A percentile compares a stretch with the other conserved stretches of the same genome.
Conservation (phyloP, 1,140 invertebrate species). For the Trissolcus basalis region DNA sequence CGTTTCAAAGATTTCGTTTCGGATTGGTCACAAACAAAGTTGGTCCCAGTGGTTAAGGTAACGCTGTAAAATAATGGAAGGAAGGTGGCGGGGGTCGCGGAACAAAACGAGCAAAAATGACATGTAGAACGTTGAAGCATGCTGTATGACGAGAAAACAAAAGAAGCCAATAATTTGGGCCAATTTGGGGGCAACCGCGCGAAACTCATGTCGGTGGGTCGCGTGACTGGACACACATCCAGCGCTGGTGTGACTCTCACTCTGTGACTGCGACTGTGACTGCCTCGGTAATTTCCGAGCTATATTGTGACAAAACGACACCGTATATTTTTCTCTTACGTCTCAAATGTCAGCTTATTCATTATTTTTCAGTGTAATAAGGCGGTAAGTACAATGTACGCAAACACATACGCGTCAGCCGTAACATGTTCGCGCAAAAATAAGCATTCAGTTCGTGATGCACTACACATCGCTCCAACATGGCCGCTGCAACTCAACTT, state of each 20-base stretch:
- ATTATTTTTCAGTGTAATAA: constrained; percentile 63
- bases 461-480: constrained; percentile 24
- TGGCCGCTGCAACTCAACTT: constrained; percentile 64
- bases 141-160: constrained; percentile 75
- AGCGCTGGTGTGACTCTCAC: constrained; percentile 64
- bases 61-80: too few species aligned
- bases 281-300: constrained; percentile 52
- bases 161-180: constrained; percentile 76
- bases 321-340: constrained; percentile 62
- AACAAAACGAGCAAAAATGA: constrained; percentile 69
- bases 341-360: constrained; percentile 62
- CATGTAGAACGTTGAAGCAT: constrained; percentile 66
- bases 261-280: constrained; percentile 62
- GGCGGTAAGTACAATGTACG: constrained; percentile 61
- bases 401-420: constrained; percentile 48
- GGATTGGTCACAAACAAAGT: too few species aligned
- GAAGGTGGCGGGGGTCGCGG: constrained; percentile 50
- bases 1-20: too few species aligned
- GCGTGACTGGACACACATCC: constrained; percentile 68
- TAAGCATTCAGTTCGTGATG: neutral
- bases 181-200: constrained; percentile 75
- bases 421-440: constrained; percentile 30
- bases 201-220: constrained; percentile 66
- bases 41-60: too few species aligned
- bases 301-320: constrained; percentile 61